Conservation (phyloP, 2,113 vertebrate species). For the Daubentonia madagascariensis region DNA sequence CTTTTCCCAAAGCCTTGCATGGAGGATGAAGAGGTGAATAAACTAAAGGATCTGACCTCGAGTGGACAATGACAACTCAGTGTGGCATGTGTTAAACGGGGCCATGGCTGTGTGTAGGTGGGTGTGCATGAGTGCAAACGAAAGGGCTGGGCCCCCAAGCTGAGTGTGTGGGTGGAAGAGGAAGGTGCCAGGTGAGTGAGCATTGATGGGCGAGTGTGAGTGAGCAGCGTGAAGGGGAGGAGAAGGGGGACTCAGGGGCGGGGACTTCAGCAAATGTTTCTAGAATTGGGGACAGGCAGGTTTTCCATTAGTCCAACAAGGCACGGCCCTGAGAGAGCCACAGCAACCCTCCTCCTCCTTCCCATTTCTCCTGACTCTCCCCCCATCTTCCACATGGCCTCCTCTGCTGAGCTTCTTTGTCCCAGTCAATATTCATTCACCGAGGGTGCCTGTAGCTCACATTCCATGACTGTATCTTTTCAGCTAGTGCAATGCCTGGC, state of each 20-base stretch:
- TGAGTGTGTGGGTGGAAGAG: too few species aligned
- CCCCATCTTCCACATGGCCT: background rate
- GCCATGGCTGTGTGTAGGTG: fast-evolving
- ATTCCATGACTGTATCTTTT: background rate
- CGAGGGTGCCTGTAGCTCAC: background rate
- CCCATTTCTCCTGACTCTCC: too few species aligned
- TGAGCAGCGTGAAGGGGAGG: background rate
- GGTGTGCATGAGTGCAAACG: too few species aligned
- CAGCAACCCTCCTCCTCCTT: fast-evolving
- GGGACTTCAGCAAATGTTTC: background rate
- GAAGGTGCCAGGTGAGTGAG: background rate
- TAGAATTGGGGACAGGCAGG: background rate
- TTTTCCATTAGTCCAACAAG: background rate
- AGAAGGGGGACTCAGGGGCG: background rate
- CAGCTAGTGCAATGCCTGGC: fast-evolving
- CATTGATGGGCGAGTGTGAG: background rate
- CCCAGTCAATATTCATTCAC: fast-evolving
- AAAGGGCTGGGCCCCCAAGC: background rate
- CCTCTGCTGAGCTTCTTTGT: background rate
- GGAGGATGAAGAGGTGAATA: background rate
- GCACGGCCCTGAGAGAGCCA: background rate
- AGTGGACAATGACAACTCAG: fast-evolving
- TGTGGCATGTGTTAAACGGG: background rate
- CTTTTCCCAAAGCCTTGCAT: background rate
- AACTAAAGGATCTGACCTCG: background rate